Evolutionary conservation across 2,113 vertebrate species (phyloP).

Genomic region (Zosterops borbonicus): DNA sequence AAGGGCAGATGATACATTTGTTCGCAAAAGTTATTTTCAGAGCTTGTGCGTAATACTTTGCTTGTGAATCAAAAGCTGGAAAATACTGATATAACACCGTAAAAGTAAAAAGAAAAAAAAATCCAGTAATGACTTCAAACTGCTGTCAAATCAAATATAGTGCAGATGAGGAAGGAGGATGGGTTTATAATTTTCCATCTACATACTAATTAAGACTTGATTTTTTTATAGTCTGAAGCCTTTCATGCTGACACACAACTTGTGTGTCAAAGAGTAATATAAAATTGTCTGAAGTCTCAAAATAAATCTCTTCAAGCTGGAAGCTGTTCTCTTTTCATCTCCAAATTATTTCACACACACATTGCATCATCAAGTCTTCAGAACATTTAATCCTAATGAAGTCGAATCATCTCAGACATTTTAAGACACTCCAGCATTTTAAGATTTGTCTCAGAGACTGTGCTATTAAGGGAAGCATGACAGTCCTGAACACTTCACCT

Average conservation of each 20-base stretch:
- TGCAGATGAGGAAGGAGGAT: background rate
- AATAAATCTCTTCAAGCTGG: constrained; percentile 32
- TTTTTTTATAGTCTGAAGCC: background rate
- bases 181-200: constrained; percentile 1
- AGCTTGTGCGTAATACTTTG: background rate
- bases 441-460: background rate
- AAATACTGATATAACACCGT: background rate
- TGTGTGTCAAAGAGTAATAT: constrained; percentile 8
- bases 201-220: background rate
- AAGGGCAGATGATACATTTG: background rate
- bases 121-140: background rate
- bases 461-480: background rate
- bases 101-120: background rate
- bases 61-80: background rate
- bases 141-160: background rate
- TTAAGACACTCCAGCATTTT: background rate
- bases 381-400: constrained; percentile 42
- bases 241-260: constrained; percentile 29
- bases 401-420: background rate
- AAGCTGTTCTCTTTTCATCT: constrained; percentile 34
- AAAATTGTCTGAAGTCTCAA: constrained; percentile 3
- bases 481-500: background rate
- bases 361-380: background rate
- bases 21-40: background rate
- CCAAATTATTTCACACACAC: background rate